Base-by-base conservation (phyloP, 2,888 invertebrate species). In the Pecten maximus region DNA sequence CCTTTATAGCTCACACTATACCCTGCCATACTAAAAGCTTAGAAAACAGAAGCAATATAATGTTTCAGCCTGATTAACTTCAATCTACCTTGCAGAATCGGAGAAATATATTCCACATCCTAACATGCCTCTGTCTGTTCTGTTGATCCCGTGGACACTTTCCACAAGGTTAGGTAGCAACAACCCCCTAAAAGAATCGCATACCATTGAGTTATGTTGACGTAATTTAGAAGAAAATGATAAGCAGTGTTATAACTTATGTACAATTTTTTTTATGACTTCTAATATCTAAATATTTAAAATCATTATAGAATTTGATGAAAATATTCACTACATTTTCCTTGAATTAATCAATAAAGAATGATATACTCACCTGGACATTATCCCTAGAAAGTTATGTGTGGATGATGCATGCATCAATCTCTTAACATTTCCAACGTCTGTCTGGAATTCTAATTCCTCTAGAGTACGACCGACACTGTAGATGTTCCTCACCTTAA, bases 31-130 rank as follows among this genome's bases (percentile, higher is more conserved):
- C n/a, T n/a, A n/a, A n/a, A n/a, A n/a, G n/a, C n/a, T n/a, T n/a
- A n/a, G n/a, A n/a, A n/a, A n/a, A n/a, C n/a, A n/a, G n/a, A n/a
- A n/a, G n/a, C n/a, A n/a, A n/a, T n/a, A n/a, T n/a, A n/a, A n/a
- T n/a, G n/a, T n/a, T n/a, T n/a, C n/a, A n/a, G n/a, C n/a, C n/a
- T n/a, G n/a, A n/a, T n/a, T n/a, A n/a, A 86, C 4, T 40, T 28
- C 40, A 19, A 60, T 15, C 90, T 92, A 96, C 96, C 94, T 95
- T 89, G 95, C 93, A 74, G 93, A 92, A 91, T 96, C 95, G 39
- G 96, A 94, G 93, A 96, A 96, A 92, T 96, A 96, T 86, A 96
- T 95, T 15, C 96, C 96, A 93, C 93, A 93, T 50, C 96, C 96
- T n/a, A 96, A 95, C 92, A 94, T 94, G 6, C 96, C 96, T 35